phyloP scores from a whole-genome alignment of 2,113 vertebrate species.

The Anolis sagrei region DNA sequence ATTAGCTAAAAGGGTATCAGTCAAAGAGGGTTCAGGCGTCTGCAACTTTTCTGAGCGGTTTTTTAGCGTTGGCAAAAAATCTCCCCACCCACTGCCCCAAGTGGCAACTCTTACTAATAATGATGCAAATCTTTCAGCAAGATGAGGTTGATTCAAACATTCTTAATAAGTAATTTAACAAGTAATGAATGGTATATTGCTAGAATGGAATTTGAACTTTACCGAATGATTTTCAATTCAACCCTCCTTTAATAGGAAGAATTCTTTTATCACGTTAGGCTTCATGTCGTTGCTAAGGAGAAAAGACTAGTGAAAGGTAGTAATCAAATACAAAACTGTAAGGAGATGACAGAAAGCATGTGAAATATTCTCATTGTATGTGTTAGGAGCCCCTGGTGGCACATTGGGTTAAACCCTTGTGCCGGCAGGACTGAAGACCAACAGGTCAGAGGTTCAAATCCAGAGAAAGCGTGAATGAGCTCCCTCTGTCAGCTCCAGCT shows the following conservation, averaged over 20 bases:
- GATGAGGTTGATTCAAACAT: background rate
- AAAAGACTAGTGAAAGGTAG: slow-evolving; percentile 47
- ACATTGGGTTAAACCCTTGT: too few relatives aligned
- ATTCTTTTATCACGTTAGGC: slow-evolving; percentile 40
- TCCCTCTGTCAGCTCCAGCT: too few relatives aligned
- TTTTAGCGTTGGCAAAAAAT: background rate
- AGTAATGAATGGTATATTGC: slow-evolving; percentile 6
- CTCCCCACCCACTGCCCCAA: background rate
- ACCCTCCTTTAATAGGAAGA: slow-evolving; percentile 45
- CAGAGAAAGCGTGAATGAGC: too few relatives aligned
- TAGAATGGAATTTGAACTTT: slow-evolving; percentile 46
- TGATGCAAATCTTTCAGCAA: background rate
- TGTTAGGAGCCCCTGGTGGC: too few relatives aligned
- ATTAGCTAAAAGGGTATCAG: too few relatives aligned
- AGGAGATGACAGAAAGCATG: slow-evolving; percentile 55
- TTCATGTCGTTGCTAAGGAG: slow-evolving; percentile 36
- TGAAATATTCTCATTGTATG: slow-evolving; percentile 36
- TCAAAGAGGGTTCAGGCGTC: slow-evolving; percentile 20
- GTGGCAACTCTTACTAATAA: slow-evolving; percentile 24
- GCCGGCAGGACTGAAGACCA: too few relatives aligned
- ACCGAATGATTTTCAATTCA: slow-evolving; percentile 34
- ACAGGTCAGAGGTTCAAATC: too few relatives aligned
- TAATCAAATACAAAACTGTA: slow-evolving; percentile 43
- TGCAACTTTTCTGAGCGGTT: background rate
- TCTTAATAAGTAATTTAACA: background rate